Base-by-base conservation (phyloP, 37 sponge, comb jelly and placozoan genomes). In the Theonella swinhoei region DNA sequence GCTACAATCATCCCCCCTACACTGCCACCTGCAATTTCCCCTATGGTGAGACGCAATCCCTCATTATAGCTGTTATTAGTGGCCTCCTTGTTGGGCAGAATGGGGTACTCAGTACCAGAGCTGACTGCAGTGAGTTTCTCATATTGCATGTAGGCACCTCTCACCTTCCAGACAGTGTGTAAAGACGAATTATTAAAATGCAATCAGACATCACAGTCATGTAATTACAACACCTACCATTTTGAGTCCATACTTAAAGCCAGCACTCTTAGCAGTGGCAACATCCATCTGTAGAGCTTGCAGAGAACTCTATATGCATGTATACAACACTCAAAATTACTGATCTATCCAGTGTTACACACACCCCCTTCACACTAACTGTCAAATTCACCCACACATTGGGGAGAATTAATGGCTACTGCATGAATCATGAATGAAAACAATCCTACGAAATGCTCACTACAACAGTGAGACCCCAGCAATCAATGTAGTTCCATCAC, bases 131-230 rank as follows among this genome's bases (percentile, higher is more conserved):
- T 41, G 0, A 43, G 9, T n/a, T 84, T 79, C 84, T 96, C 96
- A 22, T 93, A 83, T 26, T 93, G 89, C 86, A 96, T 79, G 81
- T 96, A 96, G 43, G 93, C 93, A 65, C 96, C 96, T 0, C 96
- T 79, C 19, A 94, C 95, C 79, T 71, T 25, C n/a, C n/a, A n/a
- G 8, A n/a, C n/a, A n/a, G n/a, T n/a, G n/a, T n/a, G n/a, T n/a
- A n/a, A n/a, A n/a, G n/a, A n/a, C n/a, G n/a, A n/a, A n/a, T n/a
- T n/a, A n/a, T n/a, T n/a, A n/a, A n/a, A n/a, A n/a, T n/a, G n/a
- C n/a, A n/a, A n/a, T n/a, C n/a, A n/a, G n/a, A n/a, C n/a, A n/a
- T n/a, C n/a, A n/a, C n/a, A n/a, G n/a, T n/a, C n/a, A n/a, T n/a
- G n/a, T n/a, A n/a, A n/a, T n/a, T n/a, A n/a, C n/a, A n/a, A n/a